A percentile compares a stretch with the other conserved stretches of the same genome.
Evolutionary conservation across 2,888 invertebrate species (phyloP).

Genomic region (Desoria tigrina): DNA sequence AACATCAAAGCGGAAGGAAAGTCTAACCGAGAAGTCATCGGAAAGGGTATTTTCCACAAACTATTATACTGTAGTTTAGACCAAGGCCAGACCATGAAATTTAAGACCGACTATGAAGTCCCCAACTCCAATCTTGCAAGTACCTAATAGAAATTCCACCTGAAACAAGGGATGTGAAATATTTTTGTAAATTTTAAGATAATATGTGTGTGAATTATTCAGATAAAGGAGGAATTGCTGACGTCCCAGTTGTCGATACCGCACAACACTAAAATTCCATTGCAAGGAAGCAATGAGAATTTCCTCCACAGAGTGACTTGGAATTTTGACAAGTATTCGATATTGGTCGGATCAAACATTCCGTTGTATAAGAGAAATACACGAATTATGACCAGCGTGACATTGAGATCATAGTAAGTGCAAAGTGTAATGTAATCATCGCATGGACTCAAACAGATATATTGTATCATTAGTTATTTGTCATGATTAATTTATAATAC

Average conservation of each 20-base stretch:
- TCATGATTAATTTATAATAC: not conserved
- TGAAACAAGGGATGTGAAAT: too few species aligned
- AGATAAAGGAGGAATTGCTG: too few species aligned
- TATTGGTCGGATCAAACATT: not conserved
- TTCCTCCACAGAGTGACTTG: not conserved
- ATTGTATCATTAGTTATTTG: too few species aligned
- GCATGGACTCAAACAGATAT: too few species aligned
- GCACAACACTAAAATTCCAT: not conserved
- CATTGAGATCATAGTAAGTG: not conserved
- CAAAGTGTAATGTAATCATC: too few species aligned
- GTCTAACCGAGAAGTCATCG: constrained; percentile 7
- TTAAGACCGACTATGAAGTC: too few species aligned
- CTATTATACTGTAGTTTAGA: constrained; percentile 21
- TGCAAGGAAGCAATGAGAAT: not conserved
- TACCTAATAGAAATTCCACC: too few species aligned
- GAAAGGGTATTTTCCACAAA: constrained; percentile 23
- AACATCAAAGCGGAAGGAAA: constrained; percentile 8
- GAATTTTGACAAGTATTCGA: not conserved
- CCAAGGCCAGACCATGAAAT: too few species aligned
- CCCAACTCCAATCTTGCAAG: too few species aligned
- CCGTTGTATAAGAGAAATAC: not conserved
- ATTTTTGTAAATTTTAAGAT: too few species aligned
- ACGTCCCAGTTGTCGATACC: too few species aligned
- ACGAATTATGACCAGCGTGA: not conserved
- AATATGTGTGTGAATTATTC: too few species aligned